Evolutionary conservation across 2,888 invertebrate species (phyloP).

Genomic region (Athrips mouffetella): DNA sequence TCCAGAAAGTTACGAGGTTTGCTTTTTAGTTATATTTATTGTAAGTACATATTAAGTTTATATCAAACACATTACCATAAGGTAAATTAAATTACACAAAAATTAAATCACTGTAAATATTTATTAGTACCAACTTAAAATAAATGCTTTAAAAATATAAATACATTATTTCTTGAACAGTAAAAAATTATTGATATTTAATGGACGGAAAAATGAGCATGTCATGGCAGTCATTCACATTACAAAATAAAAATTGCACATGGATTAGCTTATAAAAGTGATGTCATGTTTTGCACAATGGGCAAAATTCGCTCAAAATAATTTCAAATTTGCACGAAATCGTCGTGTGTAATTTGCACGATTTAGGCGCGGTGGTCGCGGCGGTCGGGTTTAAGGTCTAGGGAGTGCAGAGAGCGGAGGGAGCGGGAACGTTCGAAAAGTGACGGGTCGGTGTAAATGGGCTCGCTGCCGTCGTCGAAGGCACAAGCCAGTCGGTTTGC

Average conservation of each 20-base stretch:
- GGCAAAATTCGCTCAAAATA: not conserved
- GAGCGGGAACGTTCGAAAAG: slow-evolving; percentile 91
- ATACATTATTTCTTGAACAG: slow-evolving; percentile 31
- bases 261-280: slow-evolving; percentile 10
- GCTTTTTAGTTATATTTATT: slow-evolving; percentile 11
- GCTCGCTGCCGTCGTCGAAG: slow-evolving; percentile 94
- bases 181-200: slow-evolving; percentile 23
- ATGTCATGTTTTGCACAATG: not conserved
- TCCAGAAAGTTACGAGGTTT: slow-evolving; percentile 1
- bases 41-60: slow-evolving; percentile 5
- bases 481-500: slow-evolving; percentile 69
- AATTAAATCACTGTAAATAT: slow-evolving; percentile 54
- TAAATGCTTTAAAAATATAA: slow-evolving; percentile 44
- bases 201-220: slow-evolving; percentile 53
- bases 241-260: slow-evolving; percentile 27
- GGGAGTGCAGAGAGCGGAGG: slow-evolving; percentile 81
- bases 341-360: not conserved
- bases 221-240: slow-evolving; percentile 40
- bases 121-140: slow-evolving; percentile 67
- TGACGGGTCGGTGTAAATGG: slow-evolving; percentile 95
- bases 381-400: slow-evolving; percentile 74
- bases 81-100: not conserved
- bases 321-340: not conserved
- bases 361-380: slow-evolving; percentile 62
- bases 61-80: not conserved